These are phyloP conservation scores for Decapterus maruadsi DNA, from an alignment of 2,797 vertebrate species.

Conservation along the genomic window DNA sequence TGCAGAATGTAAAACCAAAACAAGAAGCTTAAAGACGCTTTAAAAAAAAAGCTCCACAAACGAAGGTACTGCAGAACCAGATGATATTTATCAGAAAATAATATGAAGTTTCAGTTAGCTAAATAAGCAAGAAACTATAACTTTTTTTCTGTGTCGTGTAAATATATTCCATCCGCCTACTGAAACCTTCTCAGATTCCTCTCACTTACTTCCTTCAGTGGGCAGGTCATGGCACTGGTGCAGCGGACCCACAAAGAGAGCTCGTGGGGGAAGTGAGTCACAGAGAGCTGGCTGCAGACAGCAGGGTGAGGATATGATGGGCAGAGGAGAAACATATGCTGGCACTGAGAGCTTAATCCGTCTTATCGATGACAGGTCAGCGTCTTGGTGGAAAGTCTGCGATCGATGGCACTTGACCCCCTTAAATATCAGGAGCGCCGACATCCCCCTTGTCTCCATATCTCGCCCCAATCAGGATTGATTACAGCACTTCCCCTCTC, in stretches of 20 bases:
- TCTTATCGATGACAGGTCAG: slow-evolving; percentile 79
- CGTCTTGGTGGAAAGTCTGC: slow-evolving; percentile 67
- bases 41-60: not conserved
- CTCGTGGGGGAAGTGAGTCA: slow-evolving; percentile 63
- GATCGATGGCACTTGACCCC: slow-evolving; percentile 82
- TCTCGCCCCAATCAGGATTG: slow-evolving; percentile 72
- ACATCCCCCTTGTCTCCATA: slow-evolving; percentile 63
- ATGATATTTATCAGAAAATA: not conserved
- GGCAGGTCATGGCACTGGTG: slow-evolving; percentile 32
- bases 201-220: slow-evolving; percentile 24
- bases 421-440: slow-evolving; percentile 76
- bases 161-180: slow-evolving; percentile 38
- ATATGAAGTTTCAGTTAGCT: not conserved
- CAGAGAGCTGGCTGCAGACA: slow-evolving; percentile 47
- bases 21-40: not conserved
- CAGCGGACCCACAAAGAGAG: slow-evolving; percentile 36
- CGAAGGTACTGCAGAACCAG: not conserved
- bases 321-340: slow-evolving; percentile 64
- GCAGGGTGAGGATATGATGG: slow-evolving; percentile 69
- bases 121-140: not conserved
- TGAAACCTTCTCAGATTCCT: slow-evolving; percentile 20
- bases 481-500: slow-evolving; percentile 63
- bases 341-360: slow-evolving; percentile 74
- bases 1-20: slow-evolving; percentile 1
- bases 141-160: slow-evolving; percentile 2